These are phyloP conservation scores for Koerneria pararmatus DNA, from an alignment of 2,888 invertebrate species.

Conservation along the genomic window DNA sequence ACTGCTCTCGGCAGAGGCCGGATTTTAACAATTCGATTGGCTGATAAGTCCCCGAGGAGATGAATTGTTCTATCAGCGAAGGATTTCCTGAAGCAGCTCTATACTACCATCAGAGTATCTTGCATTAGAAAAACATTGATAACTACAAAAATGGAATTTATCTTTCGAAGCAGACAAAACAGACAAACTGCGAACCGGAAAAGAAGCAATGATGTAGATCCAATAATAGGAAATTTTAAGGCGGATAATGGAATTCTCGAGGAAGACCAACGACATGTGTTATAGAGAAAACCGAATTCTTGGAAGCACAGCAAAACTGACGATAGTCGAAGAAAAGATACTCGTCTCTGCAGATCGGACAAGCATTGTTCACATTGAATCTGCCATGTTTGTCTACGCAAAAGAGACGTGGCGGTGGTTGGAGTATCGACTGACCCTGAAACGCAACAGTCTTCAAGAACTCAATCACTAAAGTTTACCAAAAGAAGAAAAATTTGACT, in stretches of 20 bases:
- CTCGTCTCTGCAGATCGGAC: constrained; percentile 54
- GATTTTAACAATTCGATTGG: constrained; percentile 51
- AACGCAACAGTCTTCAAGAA: too few relatives aligned
- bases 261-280: too few relatives aligned
- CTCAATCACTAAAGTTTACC: too few relatives aligned
- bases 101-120: not conserved
- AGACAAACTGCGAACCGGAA: too few relatives aligned
- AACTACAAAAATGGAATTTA: too few relatives aligned
- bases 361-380: constrained; percentile 56
- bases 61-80: constrained; percentile 33
- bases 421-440: constrained; percentile 47
- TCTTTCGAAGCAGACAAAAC: too few relatives aligned
- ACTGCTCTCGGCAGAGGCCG: constrained; percentile 56
- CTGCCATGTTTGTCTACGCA: constrained; percentile 55
- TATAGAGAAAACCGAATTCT: too few relatives aligned
- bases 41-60: constrained; percentile 49
- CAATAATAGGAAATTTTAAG: too few relatives aligned
- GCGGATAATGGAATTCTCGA: too few relatives aligned
- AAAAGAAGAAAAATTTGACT: not conserved
- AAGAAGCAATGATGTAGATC: too few relatives aligned
- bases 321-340: constrained; percentile 58
- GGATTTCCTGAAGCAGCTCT: too few relatives aligned
- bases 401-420: constrained; percentile 54
- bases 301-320: constrained; percentile 22
- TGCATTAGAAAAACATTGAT: not conserved